phyloP scores from a whole-genome alignment of 2,888 invertebrate species.

The Augochlorella aurata region DNA sequence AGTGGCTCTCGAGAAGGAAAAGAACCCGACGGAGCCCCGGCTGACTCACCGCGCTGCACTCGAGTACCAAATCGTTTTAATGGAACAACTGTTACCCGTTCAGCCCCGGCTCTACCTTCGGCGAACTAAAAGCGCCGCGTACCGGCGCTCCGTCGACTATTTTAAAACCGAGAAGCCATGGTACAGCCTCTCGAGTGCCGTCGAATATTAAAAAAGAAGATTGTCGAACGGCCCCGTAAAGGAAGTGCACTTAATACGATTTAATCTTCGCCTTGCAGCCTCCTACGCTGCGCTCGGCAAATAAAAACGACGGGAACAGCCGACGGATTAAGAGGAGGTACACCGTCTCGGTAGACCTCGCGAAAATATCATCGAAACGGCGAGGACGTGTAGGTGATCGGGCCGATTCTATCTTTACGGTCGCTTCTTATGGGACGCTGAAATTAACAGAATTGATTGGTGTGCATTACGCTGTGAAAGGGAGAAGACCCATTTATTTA shows the following conservation, averaged over 20 bases:
- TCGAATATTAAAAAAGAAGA: constrained; percentile 29
- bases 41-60: constrained; percentile 71
- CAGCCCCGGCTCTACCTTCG: constrained; percentile 49
- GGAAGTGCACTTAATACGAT: constrained; percentile 15
- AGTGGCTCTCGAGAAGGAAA: constrained; percentile 70
- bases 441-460: too few species aligned
- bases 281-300: not conserved
- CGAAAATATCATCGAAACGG: not conserved
- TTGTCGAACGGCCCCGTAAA: constrained; percentile 19
- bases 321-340: not conserved
- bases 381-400: too few species aligned
- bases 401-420: too few species aligned
- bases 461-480: too few species aligned
- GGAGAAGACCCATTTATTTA: too few species aligned
- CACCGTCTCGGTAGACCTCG: not conserved
- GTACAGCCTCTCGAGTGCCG: constrained; percentile 8
- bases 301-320: not conserved
- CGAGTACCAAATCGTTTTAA: constrained; percentile 78
- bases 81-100: constrained; percentile 77
- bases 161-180: constrained; percentile 32
- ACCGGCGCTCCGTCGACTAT: constrained; percentile 37
- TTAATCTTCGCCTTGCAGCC: constrained; percentile 1
- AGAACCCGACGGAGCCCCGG: constrained; percentile 59
- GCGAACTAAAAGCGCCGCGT: constrained; percentile 40
- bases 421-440: too few species aligned